A percentile compares a stretch with the other conserved stretches of the same genome.
Conservation (phyloP, 2,797 vertebrate species). For the Halcyon leucocephala region DNA sequence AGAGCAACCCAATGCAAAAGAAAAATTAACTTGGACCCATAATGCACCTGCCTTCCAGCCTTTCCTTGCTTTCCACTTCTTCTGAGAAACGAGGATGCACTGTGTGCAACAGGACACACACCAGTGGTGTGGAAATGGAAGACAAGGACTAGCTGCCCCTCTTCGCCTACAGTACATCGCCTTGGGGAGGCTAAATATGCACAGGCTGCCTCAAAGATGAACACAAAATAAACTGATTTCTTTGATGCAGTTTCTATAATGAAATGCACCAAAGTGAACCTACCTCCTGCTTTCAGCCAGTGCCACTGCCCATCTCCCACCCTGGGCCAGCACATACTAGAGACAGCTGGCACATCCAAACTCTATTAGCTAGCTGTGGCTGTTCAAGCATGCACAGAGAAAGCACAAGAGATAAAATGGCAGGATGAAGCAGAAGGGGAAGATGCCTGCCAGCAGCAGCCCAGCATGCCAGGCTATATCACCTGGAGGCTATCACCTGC, state of each 20-base stretch:
- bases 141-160: background rate
- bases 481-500: background rate
- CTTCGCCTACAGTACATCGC: background rate
- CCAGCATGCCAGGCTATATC: background rate
- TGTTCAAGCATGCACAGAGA: accelerated
- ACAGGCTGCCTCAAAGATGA: background rate
- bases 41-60: background rate
- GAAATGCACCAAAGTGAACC: background rate
- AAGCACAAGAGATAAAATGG: background rate
- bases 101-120: background rate
- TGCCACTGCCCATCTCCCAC: background rate
- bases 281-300: background rate
- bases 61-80: background rate
- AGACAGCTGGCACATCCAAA: background rate
- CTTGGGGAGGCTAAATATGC: background rate
- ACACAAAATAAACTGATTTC: background rate
- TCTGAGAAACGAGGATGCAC: background rate
- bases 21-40: background rate
- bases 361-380: background rate
- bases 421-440: background rate
- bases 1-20: background rate
- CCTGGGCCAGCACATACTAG: background rate
- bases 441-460: background rate
- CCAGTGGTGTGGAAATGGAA: background rate
- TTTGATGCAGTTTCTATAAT: background rate